Evolutionary conservation across 1,140 invertebrate species (phyloP).

Genomic region (Aleiodes sp.): DNA sequence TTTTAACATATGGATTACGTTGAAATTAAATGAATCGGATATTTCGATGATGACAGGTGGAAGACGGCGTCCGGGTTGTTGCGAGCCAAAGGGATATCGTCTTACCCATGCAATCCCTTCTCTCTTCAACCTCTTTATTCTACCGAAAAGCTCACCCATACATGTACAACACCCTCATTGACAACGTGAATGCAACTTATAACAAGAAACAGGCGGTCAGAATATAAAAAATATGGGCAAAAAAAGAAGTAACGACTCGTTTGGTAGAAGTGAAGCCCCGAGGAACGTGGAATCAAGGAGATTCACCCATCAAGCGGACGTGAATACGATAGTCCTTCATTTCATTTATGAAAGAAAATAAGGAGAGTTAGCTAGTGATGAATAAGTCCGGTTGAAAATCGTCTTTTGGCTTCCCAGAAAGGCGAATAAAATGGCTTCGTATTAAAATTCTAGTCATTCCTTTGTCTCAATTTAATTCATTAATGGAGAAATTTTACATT

Average conservation of each 20-base stretch:
- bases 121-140: not conserved
- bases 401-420: slow-evolving; percentile 10
- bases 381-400: slow-evolving; percentile 50
- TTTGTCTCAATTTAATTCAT: not conserved
- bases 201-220: slow-evolving; percentile 4
- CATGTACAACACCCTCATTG: not conserved
- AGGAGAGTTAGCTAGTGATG: slow-evolving; percentile 49
- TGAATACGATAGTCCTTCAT: no score
- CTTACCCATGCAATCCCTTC: slow-evolving; percentile 26
- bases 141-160: not conserved
- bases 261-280: not conserved
- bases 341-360: slow-evolving; percentile 5
- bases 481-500: not conserved
- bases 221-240: no score
- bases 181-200: not conserved
- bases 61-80: slow-evolving; percentile 50
- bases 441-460: not conserved
- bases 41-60: slow-evolving; percentile 58
- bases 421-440: slow-evolving; percentile 31
- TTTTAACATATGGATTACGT: not conserved
- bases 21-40: slow-evolving; percentile 25
- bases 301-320: not conserved
- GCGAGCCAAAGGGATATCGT: slow-evolving; percentile 41
- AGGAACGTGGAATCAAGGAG: not conserved
- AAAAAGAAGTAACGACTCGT: no score